A percentile compares a stretch with the other conserved stretches of the same genome.
phyloP scores from a whole-genome alignment of 1,140 invertebrate genomes.

The Coenobita brevimanus region DNA sequence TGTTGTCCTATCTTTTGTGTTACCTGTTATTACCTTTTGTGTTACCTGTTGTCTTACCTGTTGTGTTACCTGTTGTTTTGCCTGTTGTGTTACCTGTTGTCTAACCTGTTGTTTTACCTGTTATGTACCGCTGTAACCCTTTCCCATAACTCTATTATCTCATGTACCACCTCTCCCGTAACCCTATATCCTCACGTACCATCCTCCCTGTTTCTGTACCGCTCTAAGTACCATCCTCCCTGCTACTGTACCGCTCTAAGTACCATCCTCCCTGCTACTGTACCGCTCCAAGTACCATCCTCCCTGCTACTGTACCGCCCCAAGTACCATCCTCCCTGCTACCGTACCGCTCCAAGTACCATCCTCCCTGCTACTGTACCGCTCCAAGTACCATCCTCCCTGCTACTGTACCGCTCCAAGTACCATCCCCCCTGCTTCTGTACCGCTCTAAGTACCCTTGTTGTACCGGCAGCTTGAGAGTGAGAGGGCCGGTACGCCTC shows the following conservation, averaged over 20 bases:
- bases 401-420: neutral
- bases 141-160: neutral
- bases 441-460: neutral
- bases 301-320: too few relatives aligned
- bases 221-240: too few relatives aligned
- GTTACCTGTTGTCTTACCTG: neutral
- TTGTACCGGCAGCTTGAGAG: slow-evolving; percentile 24
- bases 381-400: neutral
- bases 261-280: too few relatives aligned
- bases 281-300: too few relatives aligned
- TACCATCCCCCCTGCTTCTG: neutral
- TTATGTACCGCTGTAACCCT: neutral
- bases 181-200: neutral
- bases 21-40: neutral
- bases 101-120: neutral
- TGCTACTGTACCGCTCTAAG: too few relatives aligned
- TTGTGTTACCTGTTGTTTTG: neutral
- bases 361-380: neutral
- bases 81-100: neutral
- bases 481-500: slow-evolving; percentile 57
- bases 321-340: too few relatives aligned
- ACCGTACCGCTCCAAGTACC: too few relatives aligned
- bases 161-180: neutral
- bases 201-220: neutral
- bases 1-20: neutral